Conservation (phyloP, 1,140 invertebrate genomes). For the Microvelia longipes region DNA sequence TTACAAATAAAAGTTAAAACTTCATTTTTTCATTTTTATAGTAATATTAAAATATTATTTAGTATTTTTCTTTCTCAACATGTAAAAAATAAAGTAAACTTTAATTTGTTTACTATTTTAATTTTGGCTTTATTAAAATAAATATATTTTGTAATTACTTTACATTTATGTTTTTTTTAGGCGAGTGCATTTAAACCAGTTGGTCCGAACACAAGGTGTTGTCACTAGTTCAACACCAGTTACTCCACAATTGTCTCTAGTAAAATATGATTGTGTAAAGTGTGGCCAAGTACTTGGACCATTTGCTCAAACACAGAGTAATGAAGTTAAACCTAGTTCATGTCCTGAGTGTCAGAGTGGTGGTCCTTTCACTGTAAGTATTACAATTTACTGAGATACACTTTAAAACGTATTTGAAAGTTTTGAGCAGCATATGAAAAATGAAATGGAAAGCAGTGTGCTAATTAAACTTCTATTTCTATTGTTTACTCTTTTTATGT, state of each 20-base stretch:
- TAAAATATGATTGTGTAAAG: slow-evolving; percentile 95
- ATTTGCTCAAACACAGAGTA: slow-evolving; percentile 81
- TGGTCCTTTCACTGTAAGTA: slow-evolving; percentile 81
- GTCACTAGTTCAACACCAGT: slow-evolving; percentile 92
- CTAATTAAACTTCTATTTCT: too few relatives aligned
- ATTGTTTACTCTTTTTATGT: too few relatives aligned
- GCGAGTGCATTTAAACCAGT: slow-evolving; percentile 90
- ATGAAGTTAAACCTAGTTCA: slow-evolving; percentile 86
- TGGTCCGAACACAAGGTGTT: slow-evolving; percentile 85
- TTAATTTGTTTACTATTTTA: too few relatives aligned
- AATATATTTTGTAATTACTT: too few relatives aligned
- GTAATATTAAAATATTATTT: not conserved
- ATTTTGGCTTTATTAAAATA: too few relatives aligned
- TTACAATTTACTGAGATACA: not conserved
- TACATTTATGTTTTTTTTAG: slow-evolving; percentile 36
- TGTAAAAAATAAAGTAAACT: too few relatives aligned
- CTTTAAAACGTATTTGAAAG: not conserved
- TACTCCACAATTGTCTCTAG: slow-evolving; percentile 82
- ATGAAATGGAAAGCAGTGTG: too few relatives aligned
- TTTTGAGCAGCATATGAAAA: not conserved
- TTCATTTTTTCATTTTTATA: not conserved
- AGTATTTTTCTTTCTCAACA: too few relatives aligned
- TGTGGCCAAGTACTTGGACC: slow-evolving; percentile 92
- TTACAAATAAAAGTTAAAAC: not conserved
- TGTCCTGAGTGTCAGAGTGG: slow-evolving; percentile 96